phyloP scores from a whole-genome alignment of 2,888 invertebrate genomes.

The Chirona hameri region DNA sequence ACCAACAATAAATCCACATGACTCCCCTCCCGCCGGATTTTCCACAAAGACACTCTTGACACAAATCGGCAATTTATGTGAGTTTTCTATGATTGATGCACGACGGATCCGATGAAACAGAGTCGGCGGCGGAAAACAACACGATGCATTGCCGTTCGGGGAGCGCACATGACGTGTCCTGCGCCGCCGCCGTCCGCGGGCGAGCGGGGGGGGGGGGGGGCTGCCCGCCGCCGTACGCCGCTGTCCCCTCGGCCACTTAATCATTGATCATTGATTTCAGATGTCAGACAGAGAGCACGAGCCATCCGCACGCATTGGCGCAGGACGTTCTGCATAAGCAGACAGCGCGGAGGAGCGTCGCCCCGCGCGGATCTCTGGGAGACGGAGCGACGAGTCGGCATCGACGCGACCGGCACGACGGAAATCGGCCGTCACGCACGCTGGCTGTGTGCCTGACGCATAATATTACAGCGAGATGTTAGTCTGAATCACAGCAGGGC shows the following conservation, averaged over 20 bases:
- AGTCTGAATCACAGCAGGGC: no score
- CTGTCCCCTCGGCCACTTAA: background rate
- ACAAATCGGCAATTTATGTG: constrained; percentile 5
- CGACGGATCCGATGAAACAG: background rate
- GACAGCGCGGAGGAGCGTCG: background rate
- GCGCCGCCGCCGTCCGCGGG: background rate
- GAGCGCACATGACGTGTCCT: background rate
- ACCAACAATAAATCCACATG: background rate
- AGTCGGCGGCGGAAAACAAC: background rate
- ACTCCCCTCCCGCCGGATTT: background rate
- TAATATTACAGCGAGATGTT: no score
- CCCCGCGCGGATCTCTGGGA: background rate
- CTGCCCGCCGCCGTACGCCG: background rate
- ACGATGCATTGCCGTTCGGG: background rate
- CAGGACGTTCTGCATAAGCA: background rate
- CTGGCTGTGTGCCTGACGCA: no score
- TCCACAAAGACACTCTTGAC: constrained; percentile 3
- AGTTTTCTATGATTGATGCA: background rate
- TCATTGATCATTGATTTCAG: constrained; percentile 22
- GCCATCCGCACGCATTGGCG: constrained; percentile 5
- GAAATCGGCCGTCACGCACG: no score
- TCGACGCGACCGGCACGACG: no score
- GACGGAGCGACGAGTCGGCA: no score
- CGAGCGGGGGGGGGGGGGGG: no score
- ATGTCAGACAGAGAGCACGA: background rate